Conservation (phyloP, 2,113 vertebrate species). For the Muscicapa adusta region DNA sequence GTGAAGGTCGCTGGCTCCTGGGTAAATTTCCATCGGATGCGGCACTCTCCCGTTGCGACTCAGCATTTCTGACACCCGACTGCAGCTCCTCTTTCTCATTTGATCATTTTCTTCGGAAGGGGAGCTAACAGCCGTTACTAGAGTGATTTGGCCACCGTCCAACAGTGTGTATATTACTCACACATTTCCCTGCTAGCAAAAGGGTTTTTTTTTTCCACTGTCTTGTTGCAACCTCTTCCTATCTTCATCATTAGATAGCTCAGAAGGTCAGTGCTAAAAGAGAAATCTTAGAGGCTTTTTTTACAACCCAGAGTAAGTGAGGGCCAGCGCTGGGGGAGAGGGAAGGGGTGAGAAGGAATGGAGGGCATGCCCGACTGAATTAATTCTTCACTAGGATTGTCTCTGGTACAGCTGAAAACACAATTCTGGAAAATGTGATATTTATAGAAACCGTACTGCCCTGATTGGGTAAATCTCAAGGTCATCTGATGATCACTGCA, state of each 20-base stretch:
- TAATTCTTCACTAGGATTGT: background rate
- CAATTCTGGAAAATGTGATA: background rate
- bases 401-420: slow-evolving; percentile 28
- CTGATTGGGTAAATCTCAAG: slow-evolving; percentile 23
- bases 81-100: slow-evolving; percentile 38
- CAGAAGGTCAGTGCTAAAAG: slow-evolving; percentile 43
- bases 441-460: background rate
- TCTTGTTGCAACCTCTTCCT: slow-evolving; percentile 44
- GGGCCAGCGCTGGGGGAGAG: background rate
- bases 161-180: slow-evolving; percentile 50
- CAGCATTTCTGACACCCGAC: slow-evolving; percentile 44
- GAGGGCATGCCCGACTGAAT: background rate
- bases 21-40: slow-evolving; percentile 61
- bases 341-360: background rate
- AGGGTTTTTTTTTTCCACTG: background rate
- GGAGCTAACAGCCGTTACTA: slow-evolving; percentile 45
- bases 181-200: slow-evolving; percentile 38
- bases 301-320: background rate
- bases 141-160: slow-evolving; percentile 53
- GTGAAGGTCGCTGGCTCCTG: slow-evolving; percentile 27
- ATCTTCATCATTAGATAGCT: slow-evolving; percentile 32
- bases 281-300: background rate
- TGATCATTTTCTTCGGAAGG: slow-evolving; percentile 12
- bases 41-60: slow-evolving; percentile 12
- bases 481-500: background rate